Conservation (phyloP, 2,888 invertebrate species). For the Teinopalpus imperialis region DNA sequence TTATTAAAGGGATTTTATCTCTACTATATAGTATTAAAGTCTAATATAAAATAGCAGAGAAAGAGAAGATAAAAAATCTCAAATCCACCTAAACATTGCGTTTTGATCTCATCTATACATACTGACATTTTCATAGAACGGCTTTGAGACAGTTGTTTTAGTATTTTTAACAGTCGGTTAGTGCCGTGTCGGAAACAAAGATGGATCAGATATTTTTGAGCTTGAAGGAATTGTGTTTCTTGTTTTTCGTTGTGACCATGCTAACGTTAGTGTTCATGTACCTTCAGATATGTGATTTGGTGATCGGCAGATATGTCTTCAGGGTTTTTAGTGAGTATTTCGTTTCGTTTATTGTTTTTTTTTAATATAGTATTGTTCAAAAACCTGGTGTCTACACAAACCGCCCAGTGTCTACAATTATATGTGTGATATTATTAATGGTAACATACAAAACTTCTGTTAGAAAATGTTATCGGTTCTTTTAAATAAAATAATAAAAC, state of each 20-base stretch:
- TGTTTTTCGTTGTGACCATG: slow-evolving; percentile 47
- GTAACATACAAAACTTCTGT: too few relatives aligned
- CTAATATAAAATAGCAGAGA: background rate
- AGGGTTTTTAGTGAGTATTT: slow-evolving; percentile 61
- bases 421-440: too few relatives aligned
- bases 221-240: slow-evolving; percentile 50
- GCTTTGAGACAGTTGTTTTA: background rate
- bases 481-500: too few relatives aligned
- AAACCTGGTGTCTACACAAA: too few relatives aligned
- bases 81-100: slow-evolving; percentile 5
- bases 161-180: too few relatives aligned
- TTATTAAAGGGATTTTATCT: background rate
- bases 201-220: slow-evolving; percentile 20
- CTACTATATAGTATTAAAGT: background rate
- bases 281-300: slow-evolving; percentile 59
- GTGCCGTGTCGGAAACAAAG: slow-evolving; percentile 20
- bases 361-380: too few relatives aligned
- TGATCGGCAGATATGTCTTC: slow-evolving; percentile 54
- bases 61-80: background rate
- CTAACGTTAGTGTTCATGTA: slow-evolving; percentile 55
- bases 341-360: too few relatives aligned
- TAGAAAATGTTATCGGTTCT: too few relatives aligned
- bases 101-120: slow-evolving; percentile 5
- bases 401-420: too few relatives aligned
- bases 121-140: background rate